phyloP scores from a whole-genome alignment of 2,888 invertebrate species.

The Pherbina coryleti region DNA sequence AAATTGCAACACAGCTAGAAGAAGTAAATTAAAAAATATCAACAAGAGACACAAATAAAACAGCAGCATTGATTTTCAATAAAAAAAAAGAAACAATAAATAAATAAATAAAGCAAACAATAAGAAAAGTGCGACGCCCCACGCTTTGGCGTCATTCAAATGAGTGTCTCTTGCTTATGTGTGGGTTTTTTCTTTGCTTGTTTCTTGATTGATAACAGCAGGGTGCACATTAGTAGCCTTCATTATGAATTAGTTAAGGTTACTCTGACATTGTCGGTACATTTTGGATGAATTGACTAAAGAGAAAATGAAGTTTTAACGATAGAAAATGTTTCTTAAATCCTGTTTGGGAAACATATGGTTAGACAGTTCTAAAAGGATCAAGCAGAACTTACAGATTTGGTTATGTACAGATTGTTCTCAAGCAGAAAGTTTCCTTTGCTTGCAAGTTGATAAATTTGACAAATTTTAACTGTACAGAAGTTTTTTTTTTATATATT shows the following conservation, averaged over 20 bases:
- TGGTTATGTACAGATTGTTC: no score
- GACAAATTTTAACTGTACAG: no score
- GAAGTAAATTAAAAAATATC: neutral
- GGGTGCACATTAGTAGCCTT: neutral
- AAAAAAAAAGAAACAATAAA: neutral
- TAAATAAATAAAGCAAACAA: neutral
- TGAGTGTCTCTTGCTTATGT: neutral
- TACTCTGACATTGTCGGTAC: no score
- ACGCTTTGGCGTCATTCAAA: neutral
- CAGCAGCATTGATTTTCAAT: conserved; percentile 1
- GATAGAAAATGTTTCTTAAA: no score
- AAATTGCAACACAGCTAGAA: neutral
- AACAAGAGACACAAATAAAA: neutral
- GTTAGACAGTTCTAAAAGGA: neutral
- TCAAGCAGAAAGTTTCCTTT: no score
- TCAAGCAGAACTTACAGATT: no score
- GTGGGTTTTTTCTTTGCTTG: neutral
- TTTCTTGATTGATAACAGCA: neutral
- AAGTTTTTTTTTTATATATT: no score
- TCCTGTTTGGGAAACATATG: no score
- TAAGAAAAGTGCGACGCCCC: neutral
- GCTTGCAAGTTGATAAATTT: no score
- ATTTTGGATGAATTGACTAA: no score
- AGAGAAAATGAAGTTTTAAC: no score
- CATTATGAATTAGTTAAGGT: neutral